phyloP scores from a whole-genome alignment of 1,140 invertebrate species.

The Chrysopa pallens region DNA sequence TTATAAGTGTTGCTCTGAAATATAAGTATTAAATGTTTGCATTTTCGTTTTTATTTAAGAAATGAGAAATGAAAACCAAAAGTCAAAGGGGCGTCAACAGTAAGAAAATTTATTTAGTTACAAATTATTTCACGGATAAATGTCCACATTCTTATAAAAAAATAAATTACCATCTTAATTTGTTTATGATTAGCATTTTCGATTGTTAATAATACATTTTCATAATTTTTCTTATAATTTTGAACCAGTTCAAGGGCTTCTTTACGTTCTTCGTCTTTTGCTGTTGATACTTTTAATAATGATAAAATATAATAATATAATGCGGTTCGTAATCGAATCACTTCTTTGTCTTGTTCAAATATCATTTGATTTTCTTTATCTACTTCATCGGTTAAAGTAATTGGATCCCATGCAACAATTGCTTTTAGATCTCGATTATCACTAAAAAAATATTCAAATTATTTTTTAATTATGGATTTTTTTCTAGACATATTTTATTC shows the following conservation, averaged over 20 bases:
- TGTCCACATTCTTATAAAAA: too few species aligned
- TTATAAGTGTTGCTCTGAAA: too few species aligned
- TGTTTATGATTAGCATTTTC: neutral
- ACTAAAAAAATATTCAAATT: neutral
- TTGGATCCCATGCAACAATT: neutral
- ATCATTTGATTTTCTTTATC: conserved; percentile 15
- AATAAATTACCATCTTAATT: too few species aligned
- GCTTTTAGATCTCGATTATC: neutral
- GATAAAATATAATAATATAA: conserved; percentile 17
- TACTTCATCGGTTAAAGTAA: conserved; percentile 11
- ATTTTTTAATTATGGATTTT: neutral
- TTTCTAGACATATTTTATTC: too few species aligned
- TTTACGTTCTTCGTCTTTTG: conserved; percentile 3
- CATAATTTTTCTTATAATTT: conserved; percentile 3
- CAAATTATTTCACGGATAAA: too few species aligned
- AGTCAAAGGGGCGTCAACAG: too few species aligned
- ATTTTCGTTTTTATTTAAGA: too few species aligned
- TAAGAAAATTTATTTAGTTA: too few species aligned
- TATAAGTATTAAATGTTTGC: too few species aligned
- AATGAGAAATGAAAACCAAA: too few species aligned
- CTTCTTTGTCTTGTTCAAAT: conserved; percentile 20
- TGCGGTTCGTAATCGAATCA: conserved; percentile 16
- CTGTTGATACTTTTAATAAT: conserved; percentile 15
- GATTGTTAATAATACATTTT: neutral
- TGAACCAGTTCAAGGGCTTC: neutral